These are phyloP conservation scores for Nomada ruficornis DNA, from an alignment of 2,888 invertebrate species.

Conservation along the genomic window DNA sequence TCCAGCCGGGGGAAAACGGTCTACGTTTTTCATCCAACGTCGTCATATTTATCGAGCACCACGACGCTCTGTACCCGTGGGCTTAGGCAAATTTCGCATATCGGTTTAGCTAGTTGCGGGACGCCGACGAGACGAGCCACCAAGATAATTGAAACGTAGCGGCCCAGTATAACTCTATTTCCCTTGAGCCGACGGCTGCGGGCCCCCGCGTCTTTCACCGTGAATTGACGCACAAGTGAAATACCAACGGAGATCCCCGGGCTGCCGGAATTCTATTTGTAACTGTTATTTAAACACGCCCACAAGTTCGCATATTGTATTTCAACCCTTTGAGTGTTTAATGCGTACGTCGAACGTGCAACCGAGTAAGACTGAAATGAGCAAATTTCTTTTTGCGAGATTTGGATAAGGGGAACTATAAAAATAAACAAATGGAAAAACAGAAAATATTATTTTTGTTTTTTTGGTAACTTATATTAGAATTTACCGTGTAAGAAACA, in stretches of 20 bases:
- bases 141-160: conserved; percentile 71
- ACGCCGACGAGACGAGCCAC: conserved; percentile 41
- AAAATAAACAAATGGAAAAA: too few relatives aligned
- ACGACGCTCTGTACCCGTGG: conserved; percentile 47
- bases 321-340: too few relatives aligned
- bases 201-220: conserved; percentile 33
- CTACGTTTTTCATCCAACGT: conserved; percentile 26
- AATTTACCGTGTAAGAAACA: too few relatives aligned
- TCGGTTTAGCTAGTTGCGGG: conserved; percentile 63
- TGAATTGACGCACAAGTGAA: conserved; percentile 38
- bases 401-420: too few relatives aligned
- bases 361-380: too few relatives aligned
- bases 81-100: conserved; percentile 69
- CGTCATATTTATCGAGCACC: conserved; percentile 69
- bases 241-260: neutral
- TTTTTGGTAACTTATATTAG: too few relatives aligned
- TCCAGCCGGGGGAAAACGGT: conserved; percentile 42
- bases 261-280: neutral
- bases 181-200: conserved; percentile 38
- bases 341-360: too few relatives aligned
- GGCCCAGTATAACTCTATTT: conserved; percentile 58
- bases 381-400: too few relatives aligned
- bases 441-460: too few relatives aligned
- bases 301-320: too few relatives aligned
- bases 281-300: neutral